These are phyloP conservation scores for Myrmophylax atrothorax DNA, from an alignment of 2,113 vertebrate genomes.

Conservation along the genomic window DNA sequence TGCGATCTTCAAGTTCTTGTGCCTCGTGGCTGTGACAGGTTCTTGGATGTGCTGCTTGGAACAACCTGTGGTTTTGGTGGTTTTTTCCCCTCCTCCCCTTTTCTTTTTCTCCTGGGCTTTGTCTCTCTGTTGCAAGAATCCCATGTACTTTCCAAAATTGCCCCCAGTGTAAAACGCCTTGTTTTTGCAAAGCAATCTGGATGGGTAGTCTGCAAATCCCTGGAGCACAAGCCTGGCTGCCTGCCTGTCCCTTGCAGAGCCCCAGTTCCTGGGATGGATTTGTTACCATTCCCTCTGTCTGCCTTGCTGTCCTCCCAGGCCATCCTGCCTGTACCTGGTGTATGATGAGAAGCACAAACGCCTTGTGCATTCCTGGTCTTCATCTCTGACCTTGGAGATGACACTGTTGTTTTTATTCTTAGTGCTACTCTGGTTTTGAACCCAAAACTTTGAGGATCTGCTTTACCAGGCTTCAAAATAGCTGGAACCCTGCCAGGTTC, in stretches of 20 bases:
- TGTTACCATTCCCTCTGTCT: background rate
- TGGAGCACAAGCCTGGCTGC: background rate
- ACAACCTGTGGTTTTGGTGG: background rate
- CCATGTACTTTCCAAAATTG: conserved; percentile 6
- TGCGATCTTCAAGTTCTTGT: accelerated
- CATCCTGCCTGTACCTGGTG: background rate
- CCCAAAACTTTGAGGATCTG: background rate
- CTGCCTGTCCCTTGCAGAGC: background rate
- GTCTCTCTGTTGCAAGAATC: conserved; percentile 26
- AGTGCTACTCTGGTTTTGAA: background rate
- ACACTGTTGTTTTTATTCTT: background rate
- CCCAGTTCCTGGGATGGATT: background rate
- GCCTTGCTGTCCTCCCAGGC: background rate
- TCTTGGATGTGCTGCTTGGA: conserved; percentile 2
- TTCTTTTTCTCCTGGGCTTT: background rate
- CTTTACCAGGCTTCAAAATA: background rate
- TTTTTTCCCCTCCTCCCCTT: accelerated
- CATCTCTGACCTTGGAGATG: background rate
- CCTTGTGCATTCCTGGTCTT: background rate
- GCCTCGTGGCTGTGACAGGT: background rate
- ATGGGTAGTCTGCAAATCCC: background rate
- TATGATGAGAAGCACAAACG: background rate
- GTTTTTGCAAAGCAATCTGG: conserved; percentile 6
- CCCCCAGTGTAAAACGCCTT: background rate
- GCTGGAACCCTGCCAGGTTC: background rate